Conservation (phyloP, 2,113 vertebrate species). For the Chelonoidis abingdonii region DNA sequence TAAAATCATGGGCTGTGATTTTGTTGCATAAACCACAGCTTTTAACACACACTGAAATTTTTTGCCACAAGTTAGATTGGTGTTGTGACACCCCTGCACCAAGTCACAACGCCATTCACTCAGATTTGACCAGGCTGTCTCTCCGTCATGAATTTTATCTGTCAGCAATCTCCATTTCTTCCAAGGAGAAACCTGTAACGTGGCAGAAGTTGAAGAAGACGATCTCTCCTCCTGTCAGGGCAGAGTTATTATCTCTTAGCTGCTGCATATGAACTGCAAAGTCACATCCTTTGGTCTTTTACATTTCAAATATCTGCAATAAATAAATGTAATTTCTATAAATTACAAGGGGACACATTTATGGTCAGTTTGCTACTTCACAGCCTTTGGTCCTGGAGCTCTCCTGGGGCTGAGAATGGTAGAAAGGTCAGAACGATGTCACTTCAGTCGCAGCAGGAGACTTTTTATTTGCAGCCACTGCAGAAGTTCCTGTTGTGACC, state of each 20-base stretch:
- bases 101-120: background rate
- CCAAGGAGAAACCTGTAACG: background rate
- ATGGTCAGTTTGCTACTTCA: background rate
- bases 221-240: constrained; percentile 9
- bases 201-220: constrained; percentile 5
- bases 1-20: background rate
- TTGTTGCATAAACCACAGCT: background rate
- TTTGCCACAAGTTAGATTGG: background rate
- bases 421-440: background rate
- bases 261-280: background rate
- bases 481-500: background rate
- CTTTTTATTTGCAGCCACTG: background rate
- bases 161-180: background rate
- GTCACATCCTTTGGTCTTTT: background rate
- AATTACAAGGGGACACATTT: background rate
- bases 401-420: background rate
- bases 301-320: background rate
- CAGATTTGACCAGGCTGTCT: background rate
- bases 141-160: background rate
- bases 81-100: background rate
- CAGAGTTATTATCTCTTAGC: background rate
- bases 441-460: background rate
- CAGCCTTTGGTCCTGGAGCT: background rate
- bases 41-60: background rate
- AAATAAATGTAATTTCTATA: constrained; percentile 4